Conservation (phyloP, 2,113 vertebrate species). For the Glareola pratincola region DNA sequence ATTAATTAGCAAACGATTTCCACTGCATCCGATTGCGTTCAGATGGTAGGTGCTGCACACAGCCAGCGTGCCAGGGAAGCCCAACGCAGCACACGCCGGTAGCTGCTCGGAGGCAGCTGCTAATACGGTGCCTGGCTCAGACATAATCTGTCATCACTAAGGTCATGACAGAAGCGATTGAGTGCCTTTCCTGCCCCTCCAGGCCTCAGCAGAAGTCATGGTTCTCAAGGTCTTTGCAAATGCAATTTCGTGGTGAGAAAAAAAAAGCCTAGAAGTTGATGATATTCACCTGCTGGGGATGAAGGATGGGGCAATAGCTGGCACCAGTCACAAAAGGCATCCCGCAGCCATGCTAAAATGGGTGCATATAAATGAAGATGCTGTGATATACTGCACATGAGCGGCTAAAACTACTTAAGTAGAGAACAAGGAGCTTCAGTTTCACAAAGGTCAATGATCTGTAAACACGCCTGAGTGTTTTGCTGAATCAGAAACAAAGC, state of each 20-base stretch:
- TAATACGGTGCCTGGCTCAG: background rate
- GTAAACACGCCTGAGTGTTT: background rate
- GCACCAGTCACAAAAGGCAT: background rate
- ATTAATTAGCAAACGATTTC: constrained; percentile 13
- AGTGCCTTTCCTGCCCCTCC: background rate
- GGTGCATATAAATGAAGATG: background rate
- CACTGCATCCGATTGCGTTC: background rate
- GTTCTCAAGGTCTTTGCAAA: background rate
- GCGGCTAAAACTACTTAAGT: background rate
- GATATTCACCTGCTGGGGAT: background rate
- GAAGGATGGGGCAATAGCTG: background rate
- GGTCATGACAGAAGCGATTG: background rate
- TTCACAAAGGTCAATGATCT: background rate
- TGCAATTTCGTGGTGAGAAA: background rate
- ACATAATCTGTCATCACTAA: background rate
- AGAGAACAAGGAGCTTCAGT: background rate
- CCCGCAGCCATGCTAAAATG: background rate
- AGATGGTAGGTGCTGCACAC: background rate
- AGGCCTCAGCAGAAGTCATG: background rate
- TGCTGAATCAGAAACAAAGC: background rate
- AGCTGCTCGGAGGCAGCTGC: background rate
- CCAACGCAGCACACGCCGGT: rapidly evolving
- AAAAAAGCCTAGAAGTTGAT: background rate
- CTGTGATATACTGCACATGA: background rate
- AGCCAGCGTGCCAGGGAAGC: background rate